Base-by-base conservation (phyloP, 2,888 invertebrate species). In the Melanotus villosus region DNA sequence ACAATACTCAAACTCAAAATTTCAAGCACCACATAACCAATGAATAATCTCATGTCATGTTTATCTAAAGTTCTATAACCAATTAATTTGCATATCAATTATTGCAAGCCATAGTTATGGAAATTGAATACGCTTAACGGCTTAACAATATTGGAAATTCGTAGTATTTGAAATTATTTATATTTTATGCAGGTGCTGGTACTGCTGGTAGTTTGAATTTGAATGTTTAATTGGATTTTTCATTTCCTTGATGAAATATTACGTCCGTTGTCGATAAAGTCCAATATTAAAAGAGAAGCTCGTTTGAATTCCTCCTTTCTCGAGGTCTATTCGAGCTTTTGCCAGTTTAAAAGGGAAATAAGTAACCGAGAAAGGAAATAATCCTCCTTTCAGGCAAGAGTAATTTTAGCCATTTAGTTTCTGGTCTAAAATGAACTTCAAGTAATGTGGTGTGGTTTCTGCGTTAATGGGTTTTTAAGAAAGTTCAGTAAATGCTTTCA, bases 311-410 rank as follows among this genome's bases (percentile, higher is more conserved):
- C 47, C 47, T 6, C 23, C 19, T 14, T 23, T 47, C 23, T 21
- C n/a, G 6, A 47, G 26, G 23, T 7, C 47, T 12, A 47, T 47
- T 47, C 23, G 21, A 47, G 23, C n/a, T 47, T 21, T 26, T 12
- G 19, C 7, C 47, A 47, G 47, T 26, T 47, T 47, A 47, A 47
- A 43, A 47, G 47, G 47, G 47, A 47, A 47, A 47, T 47, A 47
- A 47, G 47, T 47, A 47, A 47, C 47, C 23, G 47, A 21, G 47
- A 23, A 47, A 47, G 23, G 47, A 47, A 47, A 23, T 47, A 47
- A 47, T 19, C 23, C 19, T 12, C 19, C 23, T 47, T 26, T 47
- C n/a, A 23, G 47, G 2, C 9, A 7, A 12, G 12, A 47, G 47
- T 26, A 23, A 47, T 47, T 47, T 47, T 23, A 7, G 47, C 23